Base-by-base conservation (phyloP, 1,140 invertebrate genomes). In the Drosophila nigrodunni region DNA sequence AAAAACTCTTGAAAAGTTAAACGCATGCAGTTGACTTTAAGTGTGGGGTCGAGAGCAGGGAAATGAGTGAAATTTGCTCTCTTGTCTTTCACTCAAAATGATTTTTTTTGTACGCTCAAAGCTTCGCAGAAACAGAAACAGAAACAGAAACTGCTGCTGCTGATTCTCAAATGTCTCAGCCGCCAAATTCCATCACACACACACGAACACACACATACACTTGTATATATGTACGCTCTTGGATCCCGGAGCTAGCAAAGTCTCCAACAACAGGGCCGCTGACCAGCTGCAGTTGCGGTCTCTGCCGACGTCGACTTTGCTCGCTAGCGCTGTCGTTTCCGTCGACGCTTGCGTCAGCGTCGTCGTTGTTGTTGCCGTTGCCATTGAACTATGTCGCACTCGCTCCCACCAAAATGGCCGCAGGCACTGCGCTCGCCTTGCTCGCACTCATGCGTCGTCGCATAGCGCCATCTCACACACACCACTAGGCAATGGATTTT, bases 331-430 rank as follows among this genome's bases (percentile, higher is more conserved):
- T 35, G 37, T 34, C 35, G 18, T 34, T 47, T 34, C 25, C 25
- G 50, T 61, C 59, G 10, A 50, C 59, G 44, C 8, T 8, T 21
- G 25, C 47, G 46, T 62, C 60, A 7, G 21, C 57, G 9, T 43
- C 21, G n/a, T 13, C 39, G 30, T 34, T 47, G 52, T 11, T 54
- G 35, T 44, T n/a, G 49, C 18, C 49, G 73, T 46, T 35, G 21
- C 9, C 21, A 13, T 37, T 47, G 35, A 55, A 50, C 44, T 83
- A 81, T 74, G 43, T 60, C 62, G 80, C 60, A 7, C 78, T 81
- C 82, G 82, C 82, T 87, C 62, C 82, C 82, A 87, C 82, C 82
- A 87, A 87, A 87, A 87, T 87, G 82, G 86, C 86, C 81, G 81
- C 81, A 68, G 18, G 50, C 11, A 21, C 7, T 43, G 47, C 62